Conservation (phyloP, 2,888 invertebrate genomes). For the Cheilosia impressa region DNA sequence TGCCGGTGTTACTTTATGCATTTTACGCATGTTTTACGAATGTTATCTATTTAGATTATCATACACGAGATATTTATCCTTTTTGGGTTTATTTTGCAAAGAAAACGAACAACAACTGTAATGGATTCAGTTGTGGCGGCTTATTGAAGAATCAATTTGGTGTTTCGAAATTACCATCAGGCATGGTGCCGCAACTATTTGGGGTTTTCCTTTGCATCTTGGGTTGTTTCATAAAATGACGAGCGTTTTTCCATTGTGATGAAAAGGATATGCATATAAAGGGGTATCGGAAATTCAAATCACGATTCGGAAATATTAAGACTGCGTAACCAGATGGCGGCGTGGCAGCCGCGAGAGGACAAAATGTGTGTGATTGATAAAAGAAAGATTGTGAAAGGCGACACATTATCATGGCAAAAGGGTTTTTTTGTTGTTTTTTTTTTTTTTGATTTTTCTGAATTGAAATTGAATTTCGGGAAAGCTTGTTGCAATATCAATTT, state of each 20-base stretch:
- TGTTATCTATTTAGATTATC: conserved; percentile 61
- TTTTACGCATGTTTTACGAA: conserved; percentile 62
- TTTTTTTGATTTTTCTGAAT: background rate
- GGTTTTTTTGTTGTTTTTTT: too few relatives aligned
- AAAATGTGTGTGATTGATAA: conserved; percentile 33
- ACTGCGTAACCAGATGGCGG: conserved; percentile 42
- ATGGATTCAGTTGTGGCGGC: conserved; percentile 39
- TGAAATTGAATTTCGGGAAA: conserved; percentile 28
- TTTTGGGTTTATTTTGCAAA: conserved; percentile 12
- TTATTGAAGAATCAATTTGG: conserved; percentile 68
- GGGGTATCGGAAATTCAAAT: conserved; percentile 62
- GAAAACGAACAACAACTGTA: background rate
- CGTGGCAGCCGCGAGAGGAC: background rate
- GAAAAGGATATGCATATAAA: background rate
- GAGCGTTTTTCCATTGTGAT: background rate
- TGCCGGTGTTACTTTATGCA: conserved; percentile 51
- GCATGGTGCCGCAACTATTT: conserved; percentile 32
- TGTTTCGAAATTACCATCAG: conserved; percentile 62
- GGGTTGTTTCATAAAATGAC: conserved; percentile 30
- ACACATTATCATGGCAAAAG: conserved; percentile 25
- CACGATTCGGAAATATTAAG: conserved; percentile 54
- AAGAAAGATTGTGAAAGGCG: conserved; percentile 1
- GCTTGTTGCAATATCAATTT: background rate
- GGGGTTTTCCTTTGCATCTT: conserved; percentile 43
- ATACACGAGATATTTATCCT: conserved; percentile 20